Evolutionary conservation across 2,888 invertebrate genomes (phyloP).

Genomic region (Phoenoteleia sp.): DNA sequence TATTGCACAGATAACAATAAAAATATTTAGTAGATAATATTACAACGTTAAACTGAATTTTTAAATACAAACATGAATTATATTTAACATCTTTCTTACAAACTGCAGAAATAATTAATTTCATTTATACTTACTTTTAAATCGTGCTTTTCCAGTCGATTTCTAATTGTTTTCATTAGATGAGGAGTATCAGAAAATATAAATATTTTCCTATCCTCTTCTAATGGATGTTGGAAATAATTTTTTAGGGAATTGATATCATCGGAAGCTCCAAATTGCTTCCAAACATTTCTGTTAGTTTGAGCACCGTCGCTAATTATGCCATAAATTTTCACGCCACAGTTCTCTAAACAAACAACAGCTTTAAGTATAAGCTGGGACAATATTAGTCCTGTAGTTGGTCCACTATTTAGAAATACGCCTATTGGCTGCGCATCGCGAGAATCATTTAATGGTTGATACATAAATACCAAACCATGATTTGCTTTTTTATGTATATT

Average conservation of each 20-base stretch:
- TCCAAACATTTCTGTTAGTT: constrained; percentile 68
- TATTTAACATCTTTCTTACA: too few species aligned
- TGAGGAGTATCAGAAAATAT: constrained; percentile 70
- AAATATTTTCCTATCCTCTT: constrained; percentile 62
- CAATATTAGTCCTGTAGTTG: constrained; percentile 55
- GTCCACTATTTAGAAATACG: constrained; percentile 66
- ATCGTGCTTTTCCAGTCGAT: constrained; percentile 62
- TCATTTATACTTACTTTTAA: constrained; percentile 16
- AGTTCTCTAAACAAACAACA: constrained; percentile 58
- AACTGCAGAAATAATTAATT: neutral
- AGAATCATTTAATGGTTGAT: constrained; percentile 68
- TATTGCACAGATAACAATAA: too few species aligned
- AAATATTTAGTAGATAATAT: neutral
- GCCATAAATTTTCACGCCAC: constrained; percentile 67
- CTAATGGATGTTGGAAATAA: constrained; percentile 62
- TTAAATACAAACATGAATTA: too few species aligned
- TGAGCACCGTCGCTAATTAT: constrained; percentile 71
- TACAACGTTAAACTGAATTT: too few species aligned
- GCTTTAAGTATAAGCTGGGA: constrained; percentile 66
- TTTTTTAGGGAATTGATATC: constrained; percentile 37
- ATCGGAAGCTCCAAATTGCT: constrained; percentile 55
- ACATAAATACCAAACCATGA: constrained; percentile 40
- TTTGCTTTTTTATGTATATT: constrained; percentile 5
- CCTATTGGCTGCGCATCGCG: constrained; percentile 72
- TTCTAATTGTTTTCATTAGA: constrained; percentile 73